Percentiles rank a stretch among this genome's conserved stretches.
phyloP scores from a whole-genome alignment of 2,888 invertebrate species.

The Lasioglossum oenotherae region DNA sequence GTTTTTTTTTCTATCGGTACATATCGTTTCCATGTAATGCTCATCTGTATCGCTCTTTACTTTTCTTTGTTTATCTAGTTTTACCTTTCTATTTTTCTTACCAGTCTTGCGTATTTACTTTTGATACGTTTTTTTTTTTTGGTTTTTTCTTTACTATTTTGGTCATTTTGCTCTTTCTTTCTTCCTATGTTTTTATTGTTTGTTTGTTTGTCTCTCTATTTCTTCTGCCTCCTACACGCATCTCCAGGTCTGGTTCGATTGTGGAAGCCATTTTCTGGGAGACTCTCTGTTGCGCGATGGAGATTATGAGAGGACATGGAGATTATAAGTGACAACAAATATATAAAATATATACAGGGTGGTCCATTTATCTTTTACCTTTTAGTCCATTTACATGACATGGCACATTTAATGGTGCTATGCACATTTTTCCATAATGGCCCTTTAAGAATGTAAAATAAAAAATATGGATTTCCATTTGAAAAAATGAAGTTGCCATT shows the following conservation, averaged over 20 bases:
- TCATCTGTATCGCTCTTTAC: constrained; percentile 63
- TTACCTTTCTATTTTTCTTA: background rate
- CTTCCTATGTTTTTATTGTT: background rate
- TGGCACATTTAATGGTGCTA: too few species aligned
- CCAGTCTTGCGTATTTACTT: background rate
- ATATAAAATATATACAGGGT: too few species aligned
- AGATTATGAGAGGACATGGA: background rate
- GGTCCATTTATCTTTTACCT: too few species aligned
- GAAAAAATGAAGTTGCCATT: too few species aligned
- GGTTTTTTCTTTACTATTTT: constrained; percentile 18
- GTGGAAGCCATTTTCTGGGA: background rate
- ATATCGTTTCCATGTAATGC: constrained; percentile 75
- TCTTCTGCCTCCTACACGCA: background rate
- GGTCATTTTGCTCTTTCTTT: constrained; percentile 9
- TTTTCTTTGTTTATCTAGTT: constrained; percentile 25
- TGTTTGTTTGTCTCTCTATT: background rate
- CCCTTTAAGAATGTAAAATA: too few species aligned
- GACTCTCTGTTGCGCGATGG: background rate
- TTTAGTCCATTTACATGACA: too few species aligned
- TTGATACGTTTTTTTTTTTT: constrained; percentile 14
- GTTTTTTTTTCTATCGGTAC: constrained; percentile 83
- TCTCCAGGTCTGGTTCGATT: constrained; percentile 4
- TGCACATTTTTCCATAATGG: too few species aligned
- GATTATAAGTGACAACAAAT: background rate
- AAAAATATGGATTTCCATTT: too few species aligned